A percentile compares a stretch with the other conserved stretches of the same genome.
Conservation (phyloP, 2,113 vertebrate species). For the Picathartes gymnocephalus region DNA sequence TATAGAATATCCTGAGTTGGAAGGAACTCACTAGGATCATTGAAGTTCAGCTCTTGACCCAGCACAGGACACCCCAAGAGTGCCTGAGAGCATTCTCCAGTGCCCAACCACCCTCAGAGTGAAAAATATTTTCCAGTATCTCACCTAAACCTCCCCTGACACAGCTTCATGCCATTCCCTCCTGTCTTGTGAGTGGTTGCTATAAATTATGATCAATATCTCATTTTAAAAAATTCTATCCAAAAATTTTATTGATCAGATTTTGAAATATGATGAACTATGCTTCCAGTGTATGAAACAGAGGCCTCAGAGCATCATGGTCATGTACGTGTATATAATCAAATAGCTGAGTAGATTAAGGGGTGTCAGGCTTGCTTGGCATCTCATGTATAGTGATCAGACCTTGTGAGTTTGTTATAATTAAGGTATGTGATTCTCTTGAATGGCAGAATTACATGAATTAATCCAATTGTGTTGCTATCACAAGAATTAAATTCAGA, state of each 20-base stretch:
- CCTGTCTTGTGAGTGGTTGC: not conserved
- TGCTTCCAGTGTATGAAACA: not conserved
- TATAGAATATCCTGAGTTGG: not conserved
- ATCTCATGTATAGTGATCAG: not conserved
- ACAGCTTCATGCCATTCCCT: not conserved
- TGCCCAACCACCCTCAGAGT: not conserved
- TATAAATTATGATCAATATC: not conserved
- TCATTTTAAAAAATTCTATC: not conserved
- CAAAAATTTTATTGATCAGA: not conserved
- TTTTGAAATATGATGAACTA: not conserved
- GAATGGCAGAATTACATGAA: not conserved
- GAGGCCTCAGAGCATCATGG: not conserved
- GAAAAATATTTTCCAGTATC: not conserved
- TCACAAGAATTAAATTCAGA: not conserved
- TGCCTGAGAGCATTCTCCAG: not conserved
- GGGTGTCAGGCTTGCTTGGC: not conserved
- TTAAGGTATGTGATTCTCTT: not conserved
- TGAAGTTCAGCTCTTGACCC: not conserved
- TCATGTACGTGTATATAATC: not conserved
- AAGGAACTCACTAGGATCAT: not conserved
- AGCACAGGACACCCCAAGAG: too few relatives aligned
- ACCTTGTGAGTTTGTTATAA: not conserved
- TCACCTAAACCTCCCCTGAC: not conserved
- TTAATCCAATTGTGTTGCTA: not conserved
- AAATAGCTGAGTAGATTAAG: not conserved